These are phyloP conservation scores for Taphrorychus bicolor DNA, from an alignment of 2,888 invertebrate genomes.

Conservation along the genomic window DNA sequence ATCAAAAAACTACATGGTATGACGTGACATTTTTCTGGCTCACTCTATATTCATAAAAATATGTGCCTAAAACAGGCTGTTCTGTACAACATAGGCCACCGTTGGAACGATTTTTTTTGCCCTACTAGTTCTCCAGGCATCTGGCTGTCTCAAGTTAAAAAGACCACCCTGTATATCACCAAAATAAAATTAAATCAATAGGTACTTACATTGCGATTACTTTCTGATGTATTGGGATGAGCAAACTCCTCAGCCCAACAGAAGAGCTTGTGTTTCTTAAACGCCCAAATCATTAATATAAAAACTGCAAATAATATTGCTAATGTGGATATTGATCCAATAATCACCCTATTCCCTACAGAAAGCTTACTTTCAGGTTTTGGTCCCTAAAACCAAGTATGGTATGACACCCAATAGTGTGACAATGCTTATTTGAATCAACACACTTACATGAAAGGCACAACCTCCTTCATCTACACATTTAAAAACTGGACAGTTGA, in stretches of 20 bases:
- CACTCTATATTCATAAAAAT: too few relatives aligned
- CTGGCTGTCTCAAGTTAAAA: too few relatives aligned
- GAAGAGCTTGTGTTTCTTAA: slow-evolving; percentile 60
- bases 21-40: too few relatives aligned
- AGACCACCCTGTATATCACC: too few relatives aligned
- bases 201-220: slow-evolving; percentile 23
- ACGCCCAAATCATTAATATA: slow-evolving; percentile 61
- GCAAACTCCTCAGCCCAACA: slow-evolving; percentile 62
- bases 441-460: not conserved
- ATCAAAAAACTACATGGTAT: too few relatives aligned
- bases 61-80: too few relatives aligned
- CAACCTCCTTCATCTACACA: slow-evolving; percentile 60
- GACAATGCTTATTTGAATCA: too few relatives aligned
- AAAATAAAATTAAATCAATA: too few relatives aligned
- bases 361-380: slow-evolving; percentile 16
- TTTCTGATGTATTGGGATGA: slow-evolving; percentile 47
- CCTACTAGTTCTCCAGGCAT: too few relatives aligned
- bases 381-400: not conserved
- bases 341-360: slow-evolving; percentile 57
- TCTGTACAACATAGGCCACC: too few relatives aligned
- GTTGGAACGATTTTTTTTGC: too few relatives aligned
- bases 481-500: slow-evolving; percentile 57
- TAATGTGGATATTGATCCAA: slow-evolving; percentile 62
- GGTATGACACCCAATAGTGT: too few relatives aligned
- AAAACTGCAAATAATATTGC: slow-evolving; percentile 62